Evolutionary conservation across 2,113 vertebrate genomes (phyloP).

Genomic region (Corydoras maculifer): DNA sequence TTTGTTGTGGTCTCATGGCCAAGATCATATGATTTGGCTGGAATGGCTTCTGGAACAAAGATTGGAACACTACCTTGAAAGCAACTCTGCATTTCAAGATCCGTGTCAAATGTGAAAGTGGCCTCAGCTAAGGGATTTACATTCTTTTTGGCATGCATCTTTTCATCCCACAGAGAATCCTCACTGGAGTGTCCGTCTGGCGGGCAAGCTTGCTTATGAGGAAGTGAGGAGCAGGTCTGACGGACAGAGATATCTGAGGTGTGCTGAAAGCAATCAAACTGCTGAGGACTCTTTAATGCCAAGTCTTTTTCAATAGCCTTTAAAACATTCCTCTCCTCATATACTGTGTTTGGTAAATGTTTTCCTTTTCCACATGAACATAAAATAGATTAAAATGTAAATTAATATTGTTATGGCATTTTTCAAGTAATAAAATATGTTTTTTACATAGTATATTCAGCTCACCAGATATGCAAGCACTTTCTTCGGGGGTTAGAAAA

Average conservation of each 20-base stretch:
- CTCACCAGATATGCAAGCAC: constrained; percentile 28
- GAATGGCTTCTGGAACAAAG: neutral
- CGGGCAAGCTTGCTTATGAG: constrained; percentile 2
- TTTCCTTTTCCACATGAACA: constrained; percentile 12
- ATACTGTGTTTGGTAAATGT: constrained; percentile 7
- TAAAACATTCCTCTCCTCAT: constrained; percentile 27
- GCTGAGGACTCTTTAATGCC: neutral
- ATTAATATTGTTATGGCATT: no score
- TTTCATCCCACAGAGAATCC: constrained; percentile 32
- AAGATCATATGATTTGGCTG: neutral
- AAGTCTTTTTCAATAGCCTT: neutral
- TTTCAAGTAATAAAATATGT: no score
- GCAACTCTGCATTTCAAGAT: constrained; percentile 28
- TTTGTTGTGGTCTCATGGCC: constrained; percentile 25
- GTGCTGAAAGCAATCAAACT: neutral
- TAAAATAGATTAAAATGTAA: neutral
- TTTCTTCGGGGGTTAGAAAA: constrained; percentile 7
- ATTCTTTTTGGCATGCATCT: neutral
- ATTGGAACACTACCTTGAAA: neutral
- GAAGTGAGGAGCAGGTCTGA: neutral
- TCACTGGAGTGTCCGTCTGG: neutral
- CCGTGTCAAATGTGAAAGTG: constrained; percentile 40
- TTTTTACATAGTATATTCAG: no score
- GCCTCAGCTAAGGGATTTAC: constrained; percentile 20
- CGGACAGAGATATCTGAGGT: neutral